Evolutionary conservation across 2,797 vertebrate genomes (phyloP).

Genomic region (Sphenodon punctatus): DNA sequence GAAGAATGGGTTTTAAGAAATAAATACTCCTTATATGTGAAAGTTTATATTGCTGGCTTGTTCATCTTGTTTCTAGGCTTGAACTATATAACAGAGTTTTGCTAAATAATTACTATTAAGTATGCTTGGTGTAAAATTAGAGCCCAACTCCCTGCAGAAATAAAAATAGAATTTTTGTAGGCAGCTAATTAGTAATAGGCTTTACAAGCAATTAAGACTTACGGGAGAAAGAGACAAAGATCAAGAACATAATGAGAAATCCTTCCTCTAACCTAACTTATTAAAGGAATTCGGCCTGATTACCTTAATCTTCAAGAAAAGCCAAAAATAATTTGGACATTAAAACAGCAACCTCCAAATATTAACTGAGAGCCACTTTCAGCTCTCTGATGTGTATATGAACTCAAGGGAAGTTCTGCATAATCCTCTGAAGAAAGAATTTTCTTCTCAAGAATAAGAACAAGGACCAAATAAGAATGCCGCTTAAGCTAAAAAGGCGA

Average conservation of each 20-base stretch:
- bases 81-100: neutral
- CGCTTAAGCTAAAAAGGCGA: no score
- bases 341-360: neutral
- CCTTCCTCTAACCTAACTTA: neutral
- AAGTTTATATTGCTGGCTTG: neutral
- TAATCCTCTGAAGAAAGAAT: neutral
- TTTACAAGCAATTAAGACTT: neutral
- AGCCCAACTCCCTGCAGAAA: neutral
- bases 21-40: neutral
- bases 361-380: neutral
- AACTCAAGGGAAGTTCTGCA: rapidly evolving
- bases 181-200: neutral
- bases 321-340: neutral
- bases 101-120: constrained; percentile 3
- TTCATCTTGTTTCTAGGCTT: neutral
- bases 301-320: constrained; percentile 24
- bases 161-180: constrained; percentile 14
- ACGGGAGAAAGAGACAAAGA: neutral
- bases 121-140: neutral
- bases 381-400: neutral
- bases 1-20: neutral
- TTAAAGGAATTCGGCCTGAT: neutral
- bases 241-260: constrained; percentile 7
- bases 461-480: no score
- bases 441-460: no score